Conservation (phyloP, 2,113 vertebrate genomes). For the Anguilla japonica region DNA sequence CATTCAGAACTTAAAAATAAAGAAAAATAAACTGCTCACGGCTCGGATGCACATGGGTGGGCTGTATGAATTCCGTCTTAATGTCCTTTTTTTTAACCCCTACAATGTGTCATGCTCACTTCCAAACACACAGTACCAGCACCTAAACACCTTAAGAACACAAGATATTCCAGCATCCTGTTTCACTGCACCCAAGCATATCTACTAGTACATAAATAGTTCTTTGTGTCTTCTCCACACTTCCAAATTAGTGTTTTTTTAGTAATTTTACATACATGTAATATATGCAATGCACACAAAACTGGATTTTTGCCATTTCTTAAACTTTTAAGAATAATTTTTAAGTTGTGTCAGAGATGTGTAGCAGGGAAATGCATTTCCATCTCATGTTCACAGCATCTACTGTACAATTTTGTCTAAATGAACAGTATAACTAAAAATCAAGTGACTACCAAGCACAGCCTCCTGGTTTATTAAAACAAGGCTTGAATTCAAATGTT, state of each 20-base stretch:
- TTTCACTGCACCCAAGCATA: not conserved
- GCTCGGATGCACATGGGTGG: not conserved
- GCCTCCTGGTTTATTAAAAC: not conserved
- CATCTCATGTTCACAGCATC: too few species aligned
- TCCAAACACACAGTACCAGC: constrained; percentile 1
- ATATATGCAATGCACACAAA: too few species aligned
- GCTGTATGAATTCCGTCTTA: not conserved
- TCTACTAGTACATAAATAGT: not conserved
- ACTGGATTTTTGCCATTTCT: too few species aligned
- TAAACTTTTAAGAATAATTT: too few species aligned
- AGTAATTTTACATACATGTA: not conserved
- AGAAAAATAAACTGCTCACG: not conserved
- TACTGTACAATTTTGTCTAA: not conserved
- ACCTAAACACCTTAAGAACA: not conserved
- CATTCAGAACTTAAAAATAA: constrained; percentile 30
- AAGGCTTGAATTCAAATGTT: not conserved
- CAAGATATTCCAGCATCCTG: not conserved
- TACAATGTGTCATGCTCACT: not conserved
- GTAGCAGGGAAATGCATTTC: too few species aligned
- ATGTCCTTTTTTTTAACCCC: not conserved
- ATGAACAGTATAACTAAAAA: too few species aligned
- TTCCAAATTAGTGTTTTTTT: not conserved
- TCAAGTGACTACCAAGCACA: not conserved
- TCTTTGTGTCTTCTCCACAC: too few species aligned
- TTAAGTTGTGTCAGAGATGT: too few species aligned